phyloP scores from a whole-genome alignment of 2,888 invertebrate species.

The Agriotes lineatus region DNA sequence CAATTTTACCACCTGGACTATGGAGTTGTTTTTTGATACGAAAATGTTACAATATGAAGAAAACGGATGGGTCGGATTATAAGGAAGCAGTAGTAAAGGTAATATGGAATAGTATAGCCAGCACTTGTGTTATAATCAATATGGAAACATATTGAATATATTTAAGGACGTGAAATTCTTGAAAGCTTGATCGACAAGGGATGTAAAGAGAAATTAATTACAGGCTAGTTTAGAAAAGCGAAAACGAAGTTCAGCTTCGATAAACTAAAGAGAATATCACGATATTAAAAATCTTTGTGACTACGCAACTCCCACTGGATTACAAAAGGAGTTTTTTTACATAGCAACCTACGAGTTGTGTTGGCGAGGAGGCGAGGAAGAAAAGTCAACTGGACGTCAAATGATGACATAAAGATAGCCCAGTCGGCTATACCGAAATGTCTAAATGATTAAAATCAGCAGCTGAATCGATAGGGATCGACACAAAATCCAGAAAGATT shows the following conservation, averaged over 20 bases:
- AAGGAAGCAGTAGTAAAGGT: neutral
- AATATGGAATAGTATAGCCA: neutral
- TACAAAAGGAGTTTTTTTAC: slow-evolving; percentile 1
- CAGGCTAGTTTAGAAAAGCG: neutral
- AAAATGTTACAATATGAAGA: neutral
- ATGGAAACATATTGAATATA: neutral
- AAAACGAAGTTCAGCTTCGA: neutral
- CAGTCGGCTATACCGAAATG: slow-evolving; percentile 15
- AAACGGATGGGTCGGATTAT: neutral
- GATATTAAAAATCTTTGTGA: neutral
- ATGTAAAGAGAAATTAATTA: slow-evolving; percentile 9
- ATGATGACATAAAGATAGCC: slow-evolving; percentile 19
- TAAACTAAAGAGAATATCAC: neutral
- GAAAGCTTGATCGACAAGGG: neutral
- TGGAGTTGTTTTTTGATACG: no score
- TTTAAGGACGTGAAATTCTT: neutral
- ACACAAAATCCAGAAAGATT: neutral
- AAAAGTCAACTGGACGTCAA: neutral
- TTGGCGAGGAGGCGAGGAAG: neutral
- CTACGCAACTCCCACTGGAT: neutral
- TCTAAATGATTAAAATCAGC: slow-evolving; percentile 15
- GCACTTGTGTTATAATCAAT: neutral
- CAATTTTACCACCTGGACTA: no score
- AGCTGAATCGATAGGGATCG: slow-evolving; percentile 7
- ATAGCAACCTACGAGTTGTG: neutral